Evolutionary conservation across 2,113 vertebrate species (phyloP), one percentile per base, ranked within the genome.

Genomic region (Forbesichthys agassizii): DNA sequence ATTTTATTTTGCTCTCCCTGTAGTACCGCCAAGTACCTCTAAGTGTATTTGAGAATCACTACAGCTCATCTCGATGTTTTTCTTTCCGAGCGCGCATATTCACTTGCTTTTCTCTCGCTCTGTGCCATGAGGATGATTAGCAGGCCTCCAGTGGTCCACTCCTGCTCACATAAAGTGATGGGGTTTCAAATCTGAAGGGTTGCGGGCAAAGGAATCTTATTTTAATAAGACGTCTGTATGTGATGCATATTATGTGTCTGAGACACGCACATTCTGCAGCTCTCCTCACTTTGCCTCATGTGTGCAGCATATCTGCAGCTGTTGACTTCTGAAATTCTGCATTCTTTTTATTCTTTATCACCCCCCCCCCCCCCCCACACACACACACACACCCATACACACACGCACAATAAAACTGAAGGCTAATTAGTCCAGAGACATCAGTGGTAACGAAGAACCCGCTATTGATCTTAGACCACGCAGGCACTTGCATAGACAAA

Each of bases 391-490:
- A 18, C 64, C 61, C 83, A 87, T 70, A 20, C 20, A 20, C 20
- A 20, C 74, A 75, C 81, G 80, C 75, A 4, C 36, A 54, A 64
- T 68, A 64, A 8, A 80, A 78, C 64, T 66, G 67, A 80, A 73
- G 85, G 70, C 81, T 86, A 89, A 89, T 88, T 89, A 84, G 81
- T 84, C 81, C 81, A 70, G 80, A 85, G 77, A 88, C 81, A 71
- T 69, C 75, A 74, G 80, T 75, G 77, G 73, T 61, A 74, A 66
- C 70, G 68, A 80, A 70, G 66, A 76, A 71, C 47, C 61, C 68
- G 82, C 77, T 69, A 77, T 70, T 85, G 75, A 82, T 76, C 73
- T 74, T 53, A 48, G 18, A 55, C 60, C 60, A 33, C 51, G 53
- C 63, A 51, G 11, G 53, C 64, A 65, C 11, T 16, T 3, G 16